Percentiles rank a stretch among this genome's conserved stretches.
Conservation (phyloP, 2,113 vertebrate genomes). For the Felis chaus region DNA sequence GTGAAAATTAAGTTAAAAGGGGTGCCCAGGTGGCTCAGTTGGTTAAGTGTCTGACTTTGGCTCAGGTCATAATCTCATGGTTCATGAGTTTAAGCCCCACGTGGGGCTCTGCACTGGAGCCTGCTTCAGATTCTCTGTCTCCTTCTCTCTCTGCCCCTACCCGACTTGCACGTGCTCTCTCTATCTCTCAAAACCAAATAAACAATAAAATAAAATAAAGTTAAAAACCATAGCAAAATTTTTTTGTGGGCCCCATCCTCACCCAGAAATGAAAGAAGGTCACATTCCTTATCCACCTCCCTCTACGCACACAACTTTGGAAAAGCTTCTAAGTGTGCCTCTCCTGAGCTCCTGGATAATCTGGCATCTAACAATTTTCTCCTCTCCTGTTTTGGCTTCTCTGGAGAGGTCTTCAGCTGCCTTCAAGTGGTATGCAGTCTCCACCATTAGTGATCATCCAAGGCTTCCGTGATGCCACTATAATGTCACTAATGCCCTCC, state of each 20-base stretch:
- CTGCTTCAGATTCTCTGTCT: no score
- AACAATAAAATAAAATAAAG: not conserved
- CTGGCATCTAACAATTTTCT: not conserved
- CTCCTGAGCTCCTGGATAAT: not conserved
- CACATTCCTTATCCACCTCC: not conserved
- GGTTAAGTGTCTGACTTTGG: no score
- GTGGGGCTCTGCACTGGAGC: no score
- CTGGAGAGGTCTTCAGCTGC: not conserved
- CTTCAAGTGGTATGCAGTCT: not conserved
- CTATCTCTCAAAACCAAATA: no score
- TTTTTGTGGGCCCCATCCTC: not conserved
- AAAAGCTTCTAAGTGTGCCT: not conserved
- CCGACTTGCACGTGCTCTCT: no score
- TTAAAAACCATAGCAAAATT: not conserved
- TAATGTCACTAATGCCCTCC: not conserved
- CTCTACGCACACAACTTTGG: not conserved
- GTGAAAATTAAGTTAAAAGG: not conserved
- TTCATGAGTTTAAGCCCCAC: no score
- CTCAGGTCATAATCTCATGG: no score
- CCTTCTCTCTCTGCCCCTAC: no score
- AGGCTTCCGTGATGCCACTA: not conserved
- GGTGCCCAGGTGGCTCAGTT: no score
- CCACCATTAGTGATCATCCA: rapidly evolving
- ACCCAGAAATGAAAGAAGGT: not conserved
- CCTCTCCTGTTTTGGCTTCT: not conserved